Conservation (phyloP, 2,113 vertebrate species). For the Cyprichromis sp. region DNA sequence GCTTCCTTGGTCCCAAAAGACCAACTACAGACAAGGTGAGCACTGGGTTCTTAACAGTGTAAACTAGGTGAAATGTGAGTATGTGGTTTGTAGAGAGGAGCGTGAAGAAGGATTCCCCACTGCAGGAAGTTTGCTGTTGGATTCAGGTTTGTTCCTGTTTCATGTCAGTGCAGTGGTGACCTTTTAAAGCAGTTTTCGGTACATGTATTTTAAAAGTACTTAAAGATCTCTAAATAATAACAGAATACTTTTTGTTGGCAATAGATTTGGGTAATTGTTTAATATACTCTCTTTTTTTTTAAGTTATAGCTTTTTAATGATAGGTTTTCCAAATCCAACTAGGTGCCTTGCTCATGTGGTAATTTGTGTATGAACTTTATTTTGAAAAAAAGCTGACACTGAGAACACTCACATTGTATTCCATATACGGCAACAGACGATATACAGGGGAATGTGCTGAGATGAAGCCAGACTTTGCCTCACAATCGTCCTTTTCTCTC, state of each 20-base stretch:
- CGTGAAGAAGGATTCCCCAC: neutral
- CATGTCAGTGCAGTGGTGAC: neutral
- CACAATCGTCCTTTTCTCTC: neutral
- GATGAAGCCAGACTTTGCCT: neutral
- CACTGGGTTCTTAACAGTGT: neutral
- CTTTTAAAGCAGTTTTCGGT: neutral
- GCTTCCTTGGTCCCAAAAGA: constrained; percentile 89
- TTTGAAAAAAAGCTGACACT: neutral
- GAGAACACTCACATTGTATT: neutral
- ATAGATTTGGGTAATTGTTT: neutral
- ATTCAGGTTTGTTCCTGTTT: neutral
- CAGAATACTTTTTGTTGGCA: neutral
- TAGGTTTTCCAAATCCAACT: neutral
- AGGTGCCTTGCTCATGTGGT: neutral
- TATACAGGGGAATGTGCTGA: neutral
- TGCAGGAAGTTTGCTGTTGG: neutral
- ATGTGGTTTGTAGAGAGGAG: neutral
- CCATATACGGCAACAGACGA: neutral
- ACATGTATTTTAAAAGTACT: neutral
- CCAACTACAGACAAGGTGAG: constrained; percentile 77
- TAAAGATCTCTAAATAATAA: neutral
- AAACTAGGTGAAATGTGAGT: neutral
- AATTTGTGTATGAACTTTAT: neutral
- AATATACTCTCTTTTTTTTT: neutral
- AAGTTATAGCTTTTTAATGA: neutral